Conservation (phyloP, 2,113 vertebrate genomes). For the Cephalopterus ornatus region DNA sequence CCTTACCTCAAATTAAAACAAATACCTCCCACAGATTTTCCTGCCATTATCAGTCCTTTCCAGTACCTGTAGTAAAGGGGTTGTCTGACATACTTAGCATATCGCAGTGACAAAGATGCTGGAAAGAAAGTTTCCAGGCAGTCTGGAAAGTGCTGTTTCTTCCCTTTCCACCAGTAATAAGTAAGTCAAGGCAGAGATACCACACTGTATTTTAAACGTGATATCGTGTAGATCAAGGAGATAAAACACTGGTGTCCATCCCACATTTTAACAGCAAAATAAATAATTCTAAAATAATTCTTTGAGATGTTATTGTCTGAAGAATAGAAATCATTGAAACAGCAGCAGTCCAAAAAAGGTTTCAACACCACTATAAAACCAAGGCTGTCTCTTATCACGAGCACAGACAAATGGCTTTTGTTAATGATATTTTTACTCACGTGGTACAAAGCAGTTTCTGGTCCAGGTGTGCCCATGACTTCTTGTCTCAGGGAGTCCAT, state of each 20-base stretch:
- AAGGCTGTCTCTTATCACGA: neutral
- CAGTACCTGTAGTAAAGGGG: neutral
- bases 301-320: neutral
- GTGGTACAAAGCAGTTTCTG: slow-evolving; percentile 90
- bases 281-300: neutral
- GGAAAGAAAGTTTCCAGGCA: neutral
- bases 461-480: slow-evolving; percentile 87
- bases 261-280: neutral
- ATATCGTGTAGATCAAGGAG: neutral
- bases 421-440: slow-evolving; percentile 74
- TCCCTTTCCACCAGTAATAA: neutral
- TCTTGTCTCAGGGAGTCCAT: slow-evolving; percentile 91
- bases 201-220: neutral
- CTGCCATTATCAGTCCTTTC: neutral
- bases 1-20: neutral
- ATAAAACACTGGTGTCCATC: neutral
- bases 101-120: neutral
- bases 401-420: neutral
- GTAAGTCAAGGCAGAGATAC: neutral
- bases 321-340: neutral
- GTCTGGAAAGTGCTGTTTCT: neutral
- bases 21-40: neutral
- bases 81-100: neutral
- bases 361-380: neutral
- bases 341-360: neutral